phyloP scores from a whole-genome alignment of 2,888 invertebrate species.

The Erebia ligea region DNA sequence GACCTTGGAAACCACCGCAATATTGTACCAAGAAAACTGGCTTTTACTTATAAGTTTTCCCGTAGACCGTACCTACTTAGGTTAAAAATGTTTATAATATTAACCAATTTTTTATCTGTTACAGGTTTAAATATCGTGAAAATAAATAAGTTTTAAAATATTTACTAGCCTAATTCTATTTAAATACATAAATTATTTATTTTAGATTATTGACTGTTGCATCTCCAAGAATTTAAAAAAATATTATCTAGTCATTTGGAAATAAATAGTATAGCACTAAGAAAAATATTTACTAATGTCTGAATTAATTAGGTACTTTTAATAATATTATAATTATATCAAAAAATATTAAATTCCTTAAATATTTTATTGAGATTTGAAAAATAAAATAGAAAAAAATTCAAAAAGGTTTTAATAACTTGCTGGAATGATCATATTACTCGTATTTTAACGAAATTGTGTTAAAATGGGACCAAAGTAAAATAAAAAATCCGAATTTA shows the following conservation, averaged over 20 bases:
- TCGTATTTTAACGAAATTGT: neutral
- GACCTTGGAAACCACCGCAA: too few relatives aligned
- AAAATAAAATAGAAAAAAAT: too few relatives aligned
- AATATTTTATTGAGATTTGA: too few relatives aligned
- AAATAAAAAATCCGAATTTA: slow-evolving; percentile 29
- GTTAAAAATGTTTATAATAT: too few relatives aligned
- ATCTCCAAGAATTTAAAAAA: neutral
- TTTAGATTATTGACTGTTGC: neutral
- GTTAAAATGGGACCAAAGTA: slow-evolving; percentile 27
- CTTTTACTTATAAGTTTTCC: too few relatives aligned
- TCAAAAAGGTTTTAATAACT: neutral
- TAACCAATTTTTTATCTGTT: slow-evolving; percentile 51
- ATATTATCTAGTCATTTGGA: slow-evolving; percentile 8
- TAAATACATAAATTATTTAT: slow-evolving; percentile 8
- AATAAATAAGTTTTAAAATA: slow-evolving; percentile 18
- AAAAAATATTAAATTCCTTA: too few relatives aligned
- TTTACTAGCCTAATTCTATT: slow-evolving; percentile 20
- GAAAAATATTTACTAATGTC: too few relatives aligned
- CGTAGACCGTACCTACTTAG: too few relatives aligned
- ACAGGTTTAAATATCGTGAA: slow-evolving; percentile 59
- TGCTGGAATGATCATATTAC: neutral
- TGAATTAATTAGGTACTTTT: too few relatives aligned
- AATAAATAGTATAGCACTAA: too few relatives aligned
- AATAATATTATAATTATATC: too few relatives aligned
- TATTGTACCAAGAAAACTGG: too few relatives aligned